Conservation (phyloP, 1,140 invertebrate species). For the Wasmannia auropunctata region DNA sequence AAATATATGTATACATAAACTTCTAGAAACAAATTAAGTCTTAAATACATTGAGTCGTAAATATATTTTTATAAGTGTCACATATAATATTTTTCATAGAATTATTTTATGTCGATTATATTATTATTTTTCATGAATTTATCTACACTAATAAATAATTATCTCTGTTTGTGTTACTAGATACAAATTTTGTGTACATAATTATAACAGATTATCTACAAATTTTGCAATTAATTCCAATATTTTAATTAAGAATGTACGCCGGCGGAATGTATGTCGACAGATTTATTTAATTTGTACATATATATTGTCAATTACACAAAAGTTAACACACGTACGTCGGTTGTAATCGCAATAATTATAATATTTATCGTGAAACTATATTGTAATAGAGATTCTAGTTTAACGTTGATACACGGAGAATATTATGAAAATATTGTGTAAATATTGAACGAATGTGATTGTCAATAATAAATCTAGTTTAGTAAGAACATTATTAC, state of each 20-base stretch:
- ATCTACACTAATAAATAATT: not conserved
- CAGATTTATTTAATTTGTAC: constrained; percentile 22
- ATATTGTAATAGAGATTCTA: not conserved
- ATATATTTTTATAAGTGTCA: constrained; percentile 46
- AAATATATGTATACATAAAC: not conserved
- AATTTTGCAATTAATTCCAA: constrained; percentile 1
- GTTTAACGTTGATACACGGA: not conserved
- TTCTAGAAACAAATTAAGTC: constrained; percentile 12
- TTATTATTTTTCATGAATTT: not conserved
- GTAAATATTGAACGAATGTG: constrained; percentile 11
- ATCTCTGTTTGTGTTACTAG: not conserved
- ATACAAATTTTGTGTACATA: constrained; percentile 1
- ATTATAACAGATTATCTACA: not conserved
- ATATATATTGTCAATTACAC: constrained; percentile 58
- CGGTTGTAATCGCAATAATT: not conserved
- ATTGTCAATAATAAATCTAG: constrained; percentile 58
- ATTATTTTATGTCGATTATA: constrained; percentile 5
- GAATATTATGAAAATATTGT: constrained; percentile 16
- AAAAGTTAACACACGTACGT: not conserved
- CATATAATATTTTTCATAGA: constrained; percentile 17
- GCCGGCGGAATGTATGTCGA: not conserved
- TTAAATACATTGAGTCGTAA: constrained; percentile 13
- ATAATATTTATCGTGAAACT: constrained; percentile 14
- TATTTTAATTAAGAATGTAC: not conserved
- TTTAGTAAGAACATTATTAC: constrained; percentile 34